Conservation (phyloP, 2,888 invertebrate genomes). For the Harpalus rubripes region DNA sequence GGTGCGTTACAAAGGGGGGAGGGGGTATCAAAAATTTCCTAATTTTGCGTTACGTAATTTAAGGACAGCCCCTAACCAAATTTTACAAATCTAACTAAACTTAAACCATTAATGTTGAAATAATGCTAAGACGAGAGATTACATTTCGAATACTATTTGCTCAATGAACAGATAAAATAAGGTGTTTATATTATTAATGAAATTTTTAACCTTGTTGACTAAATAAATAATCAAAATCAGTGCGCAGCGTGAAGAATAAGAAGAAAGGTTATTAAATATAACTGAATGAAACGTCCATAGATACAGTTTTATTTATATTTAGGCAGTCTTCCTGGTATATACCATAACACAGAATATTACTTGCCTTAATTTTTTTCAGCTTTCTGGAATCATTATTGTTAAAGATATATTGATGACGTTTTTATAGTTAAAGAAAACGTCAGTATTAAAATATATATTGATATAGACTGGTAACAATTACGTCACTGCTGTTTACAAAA, state of each 20-base stretch:
- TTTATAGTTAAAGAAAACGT: constrained; percentile 8
- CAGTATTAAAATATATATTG: constrained; percentile 14
- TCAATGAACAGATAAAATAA: constrained; percentile 39
- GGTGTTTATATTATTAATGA: constrained; percentile 25
- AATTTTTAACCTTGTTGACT: constrained; percentile 15
- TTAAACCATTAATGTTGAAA: constrained; percentile 20
- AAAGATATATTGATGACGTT: background rate
- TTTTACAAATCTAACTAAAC: constrained; percentile 3
- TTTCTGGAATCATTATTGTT: background rate
- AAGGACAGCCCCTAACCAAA: too few relatives aligned
- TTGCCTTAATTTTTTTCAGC: constrained; percentile 4
- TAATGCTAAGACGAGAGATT: constrained; percentile 5
- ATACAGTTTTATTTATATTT: constrained; percentile 16
- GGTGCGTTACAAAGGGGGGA: too few relatives aligned
- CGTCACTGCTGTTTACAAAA: background rate
- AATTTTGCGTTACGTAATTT: too few relatives aligned
- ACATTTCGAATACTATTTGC: constrained; percentile 37
- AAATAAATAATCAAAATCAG: constrained; percentile 13
- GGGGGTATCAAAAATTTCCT: too few relatives aligned
- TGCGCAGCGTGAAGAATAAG: background rate
- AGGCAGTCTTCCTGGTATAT: constrained; percentile 18
- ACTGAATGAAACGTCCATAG: constrained; percentile 10
- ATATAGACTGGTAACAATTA: background rate
- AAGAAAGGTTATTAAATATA: background rate
- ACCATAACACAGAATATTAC: background rate